Percentiles rank a stretch among this genome's conserved stretches.
Evolutionary conservation across 2,888 invertebrate genomes (phyloP).

Genomic region (Drosophila fulvimacula): DNA sequence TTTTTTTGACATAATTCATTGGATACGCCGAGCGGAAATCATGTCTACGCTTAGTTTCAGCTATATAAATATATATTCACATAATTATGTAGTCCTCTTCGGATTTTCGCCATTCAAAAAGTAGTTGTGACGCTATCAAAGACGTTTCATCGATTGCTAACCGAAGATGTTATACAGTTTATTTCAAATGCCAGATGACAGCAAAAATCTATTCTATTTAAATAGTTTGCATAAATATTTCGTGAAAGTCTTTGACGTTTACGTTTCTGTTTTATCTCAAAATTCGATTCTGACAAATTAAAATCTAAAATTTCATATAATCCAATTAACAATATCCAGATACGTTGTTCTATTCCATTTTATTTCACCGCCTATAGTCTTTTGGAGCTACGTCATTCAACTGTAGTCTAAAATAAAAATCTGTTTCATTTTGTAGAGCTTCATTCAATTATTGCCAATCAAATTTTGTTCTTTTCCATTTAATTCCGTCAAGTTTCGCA

Average conservation of each 20-base stretch:
- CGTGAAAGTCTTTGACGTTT: neutral
- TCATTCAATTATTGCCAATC: neutral
- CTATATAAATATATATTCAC: neutral
- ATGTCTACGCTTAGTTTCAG: slow-evolving; percentile 60
- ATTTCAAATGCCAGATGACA: neutral
- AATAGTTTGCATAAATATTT: slow-evolving; percentile 2
- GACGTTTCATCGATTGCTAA: slow-evolving; percentile 9
- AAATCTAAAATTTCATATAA: neutral
- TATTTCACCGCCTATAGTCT: neutral
- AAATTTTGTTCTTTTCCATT: neutral
- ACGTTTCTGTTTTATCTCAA: neutral
- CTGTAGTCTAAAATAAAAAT: neutral
- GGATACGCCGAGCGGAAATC: slow-evolving; percentile 67
- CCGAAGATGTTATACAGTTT: neutral
- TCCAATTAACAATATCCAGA: no score
- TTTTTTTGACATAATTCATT: slow-evolving; percentile 68
- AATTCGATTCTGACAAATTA: neutral
- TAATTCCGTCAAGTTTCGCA: neutral
- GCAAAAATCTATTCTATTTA: slow-evolving; percentile 3
- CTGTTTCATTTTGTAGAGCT: neutral
- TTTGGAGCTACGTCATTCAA: neutral
- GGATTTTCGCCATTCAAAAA: slow-evolving; percentile 20
- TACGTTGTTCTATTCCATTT: neutral
- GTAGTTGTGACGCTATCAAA: slow-evolving; percentile 3
- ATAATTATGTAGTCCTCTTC: neutral